Percentiles rank a stretch among this genome's conserved stretches.
Evolutionary conservation across 23 tunicate genomes (phyloP).

Genomic region (Ciona savignyi): DNA sequence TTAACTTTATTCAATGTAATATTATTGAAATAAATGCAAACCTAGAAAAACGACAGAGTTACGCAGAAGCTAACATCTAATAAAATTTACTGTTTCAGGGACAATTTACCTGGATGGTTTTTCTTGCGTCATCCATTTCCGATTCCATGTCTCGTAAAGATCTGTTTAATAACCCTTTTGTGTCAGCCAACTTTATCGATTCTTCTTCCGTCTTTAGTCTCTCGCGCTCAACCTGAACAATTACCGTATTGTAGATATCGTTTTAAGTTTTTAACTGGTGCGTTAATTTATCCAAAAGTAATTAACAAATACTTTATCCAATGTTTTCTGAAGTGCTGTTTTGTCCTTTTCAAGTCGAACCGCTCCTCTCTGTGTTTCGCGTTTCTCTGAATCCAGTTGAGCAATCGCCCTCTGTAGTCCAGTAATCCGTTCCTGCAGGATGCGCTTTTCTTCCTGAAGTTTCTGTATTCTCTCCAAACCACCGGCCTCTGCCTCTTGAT

Average conservation of each 20-base stretch:
- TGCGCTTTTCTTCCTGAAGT: conserved; percentile 90
- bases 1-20: no score
- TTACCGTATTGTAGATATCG: background rate
- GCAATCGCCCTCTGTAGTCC: conserved; percentile 98
- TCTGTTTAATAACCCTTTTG: conserved; percentile 74
- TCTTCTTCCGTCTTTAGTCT: conserved; percentile 90
- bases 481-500: conserved; percentile 60
- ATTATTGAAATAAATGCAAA: no score
- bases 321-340: conserved; percentile 75
- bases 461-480: conserved; percentile 79
- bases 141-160: conserved; percentile 77
- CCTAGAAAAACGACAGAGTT: no score
- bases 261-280: background rate
- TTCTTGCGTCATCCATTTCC: conserved; percentile 75
- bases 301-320: conserved; percentile 55
- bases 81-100: background rate
- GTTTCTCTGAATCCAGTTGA: conserved; percentile 88
- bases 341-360: conserved; percentile 92
- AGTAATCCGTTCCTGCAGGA: conserved; percentile 94
- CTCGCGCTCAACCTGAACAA: conserved; percentile 88
- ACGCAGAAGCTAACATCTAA: no score
- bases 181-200: conserved; percentile 64
- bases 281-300: background rate
- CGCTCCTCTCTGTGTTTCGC: conserved; percentile 95
- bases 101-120: conserved; percentile 69